Evolutionary conservation across 2,113 vertebrate species (phyloP), one percentile per base, ranked within the genome.

Genomic region (Stegastes partitus): DNA sequence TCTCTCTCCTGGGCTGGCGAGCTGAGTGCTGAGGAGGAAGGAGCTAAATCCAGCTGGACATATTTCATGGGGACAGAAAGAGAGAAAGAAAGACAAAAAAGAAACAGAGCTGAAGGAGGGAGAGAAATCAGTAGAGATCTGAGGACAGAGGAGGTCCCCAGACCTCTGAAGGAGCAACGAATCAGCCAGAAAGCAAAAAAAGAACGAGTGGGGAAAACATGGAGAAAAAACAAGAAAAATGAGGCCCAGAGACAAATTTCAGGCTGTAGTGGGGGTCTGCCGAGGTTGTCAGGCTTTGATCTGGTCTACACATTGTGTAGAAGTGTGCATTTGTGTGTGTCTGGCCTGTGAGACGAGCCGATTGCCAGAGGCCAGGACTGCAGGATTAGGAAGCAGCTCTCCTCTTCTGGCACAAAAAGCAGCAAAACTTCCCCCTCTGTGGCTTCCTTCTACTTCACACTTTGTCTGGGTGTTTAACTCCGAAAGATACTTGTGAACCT

Each of bases 211-310:
- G 16, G 21, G 14, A 12, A 47, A 21, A 54, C 64, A 55, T 15
- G 34, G 16, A 0, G 0, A 5, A 42, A 42, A 42, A 42, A 42
- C 14, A 2, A 34, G 9, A 50, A 44, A 63, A 61, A 11, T 22
- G 54, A 70, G 72, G n/a, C 63, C 31, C 25, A 22, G 47, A 79
- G 77, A 86, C 66, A 67, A 70, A 63, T 77, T 75, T 81, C 53
- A 88, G 72, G 31, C 50, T 83, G 66, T 65, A 79, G 81, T 72
- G 78, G 57, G 84, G 54, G 50, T 67, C 69, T 81, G 55, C 25
- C 19, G 51, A 77, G 67, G 37, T 54, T 86, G 79, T 85, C 79
- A 76, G 77, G 77, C 88, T 92, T 93, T 93, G 91, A 93, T 92
- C 85, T 84, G 74, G 23, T 68, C 54, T 68, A 58, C 59, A 71